phyloP scores from a whole-genome alignment of 2,113 vertebrate genomes.

The Anarrhichthys ocellatus region DNA sequence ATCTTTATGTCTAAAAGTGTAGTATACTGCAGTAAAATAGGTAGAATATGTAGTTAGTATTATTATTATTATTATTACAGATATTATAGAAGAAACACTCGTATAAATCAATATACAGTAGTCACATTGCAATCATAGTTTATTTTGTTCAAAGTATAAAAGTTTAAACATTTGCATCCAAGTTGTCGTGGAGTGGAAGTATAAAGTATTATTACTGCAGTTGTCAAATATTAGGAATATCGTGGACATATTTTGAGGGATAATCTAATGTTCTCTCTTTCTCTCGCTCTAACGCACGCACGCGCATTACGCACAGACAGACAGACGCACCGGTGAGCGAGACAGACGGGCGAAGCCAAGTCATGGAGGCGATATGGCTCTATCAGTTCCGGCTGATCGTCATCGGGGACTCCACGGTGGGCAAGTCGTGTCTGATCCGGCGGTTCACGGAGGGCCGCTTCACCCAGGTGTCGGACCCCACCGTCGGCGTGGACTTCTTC shows the following conservation, averaged over 20 bases:
- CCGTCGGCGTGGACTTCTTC: constrained; percentile 98
- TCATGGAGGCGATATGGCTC: constrained; percentile 98
- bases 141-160: no score
- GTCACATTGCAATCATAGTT: no score
- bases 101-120: no score
- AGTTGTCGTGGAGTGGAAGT: no score
- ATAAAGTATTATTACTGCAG: no score
- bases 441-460: constrained; percentile 97
- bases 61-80: no score
- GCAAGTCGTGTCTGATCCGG: constrained; percentile 96
- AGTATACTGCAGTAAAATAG: no score
- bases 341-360: constrained; percentile 13
- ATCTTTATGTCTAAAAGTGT: no score
- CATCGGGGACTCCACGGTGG: constrained; percentile 97
- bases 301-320: neutral
- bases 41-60: no score
- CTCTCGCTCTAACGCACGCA: neutral
- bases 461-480: constrained; percentile 96
- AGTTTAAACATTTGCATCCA: no score
- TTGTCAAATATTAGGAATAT: no score
- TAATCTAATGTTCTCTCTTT: neutral
- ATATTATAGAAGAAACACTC: neutral
- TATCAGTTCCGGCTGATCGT: constrained; percentile 98
- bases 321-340: neutral
- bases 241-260: no score